Conservation (phyloP, 2,113 vertebrate genomes). For the Halichoerus grypus region DNA sequence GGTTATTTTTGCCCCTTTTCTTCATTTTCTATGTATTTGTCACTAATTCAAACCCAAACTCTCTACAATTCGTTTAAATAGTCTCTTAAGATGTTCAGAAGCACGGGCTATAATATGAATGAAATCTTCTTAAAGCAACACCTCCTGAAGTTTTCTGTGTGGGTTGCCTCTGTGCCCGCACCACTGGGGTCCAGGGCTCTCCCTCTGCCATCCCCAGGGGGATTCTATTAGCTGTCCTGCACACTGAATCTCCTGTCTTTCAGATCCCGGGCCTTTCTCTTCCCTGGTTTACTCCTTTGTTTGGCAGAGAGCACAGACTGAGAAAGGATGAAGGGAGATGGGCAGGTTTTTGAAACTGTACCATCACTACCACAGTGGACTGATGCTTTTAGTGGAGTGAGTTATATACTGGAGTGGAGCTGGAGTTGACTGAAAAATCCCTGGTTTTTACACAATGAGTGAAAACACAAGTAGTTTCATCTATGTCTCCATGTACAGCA, state of each 20-base stretch:
- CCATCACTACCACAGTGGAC: neutral
- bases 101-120: neutral
- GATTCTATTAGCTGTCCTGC: neutral
- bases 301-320: neutral
- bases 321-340: neutral
- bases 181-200: neutral
- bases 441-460: neutral
- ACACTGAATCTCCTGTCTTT: neutral
- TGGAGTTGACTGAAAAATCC: neutral
- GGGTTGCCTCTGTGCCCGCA: neutral
- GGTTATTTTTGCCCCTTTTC: neutral
- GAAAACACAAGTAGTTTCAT: conserved; percentile 24
- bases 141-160: neutral
- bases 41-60: neutral
- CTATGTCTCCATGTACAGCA: neutral
- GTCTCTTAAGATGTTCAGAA: neutral
- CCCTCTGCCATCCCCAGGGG: no score
- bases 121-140: neutral
- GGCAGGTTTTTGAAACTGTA: neutral
- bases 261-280: neutral
- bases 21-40: neutral
- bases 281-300: neutral
- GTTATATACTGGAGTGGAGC: neutral
- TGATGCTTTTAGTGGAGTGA: neutral
- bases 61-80: neutral